Evolutionary conservation across 2,797 vertebrate genomes (phyloP), one percentile per base, ranked within the genome.

Genomic region (Dromococcyx pavoninus): DNA sequence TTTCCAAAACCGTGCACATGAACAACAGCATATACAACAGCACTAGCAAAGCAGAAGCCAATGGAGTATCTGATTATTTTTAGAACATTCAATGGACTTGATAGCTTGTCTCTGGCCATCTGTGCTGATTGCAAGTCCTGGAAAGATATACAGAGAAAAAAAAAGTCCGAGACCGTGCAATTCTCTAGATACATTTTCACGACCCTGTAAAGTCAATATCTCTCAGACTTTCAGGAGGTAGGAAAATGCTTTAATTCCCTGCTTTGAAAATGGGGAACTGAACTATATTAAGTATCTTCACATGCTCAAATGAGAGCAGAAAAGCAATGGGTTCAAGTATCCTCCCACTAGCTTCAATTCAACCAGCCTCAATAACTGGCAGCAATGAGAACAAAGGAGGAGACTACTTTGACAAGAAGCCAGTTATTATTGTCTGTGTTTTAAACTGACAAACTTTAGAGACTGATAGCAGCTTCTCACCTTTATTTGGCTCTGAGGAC

Each of bases 71-170:
- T 60, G 32, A 64, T 50, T 87, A 87, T 77, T 86, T 93, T 87
- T 61, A 95, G 61, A 95, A 61, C 44, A 77, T 54, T 79, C 62
- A 57, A 21, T 33, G 50, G 69, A 87, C 90, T 50, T 39, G 69
- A 89, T 25, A 76, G 56, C 64, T 60, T 76, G 53, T 77, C 57
- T 67, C 69, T 57, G 17, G 50, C 65, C 86, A 89, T 67, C 81
- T 92, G 78, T 35, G 46, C 60, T 46, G 24, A 39, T 53, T 86
- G 28, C 53, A 77, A 85, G 41, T 71, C 44, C 84, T 51, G 41
- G 30, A 66, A 72, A 86, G 44, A 83, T 16, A 80, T 5, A 43
- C 1, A 25, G 6, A 81, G 7, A 28, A 70, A 73, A 64, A 24
- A 23, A 51, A 4, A 1, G 2, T 33, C 35, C 13, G 27, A 69